A percentile compares a stretch with the other conserved stretches of the same genome.
Conservation (phyloP, 2,888 invertebrate genomes). For the Pandemis corylana region DNA sequence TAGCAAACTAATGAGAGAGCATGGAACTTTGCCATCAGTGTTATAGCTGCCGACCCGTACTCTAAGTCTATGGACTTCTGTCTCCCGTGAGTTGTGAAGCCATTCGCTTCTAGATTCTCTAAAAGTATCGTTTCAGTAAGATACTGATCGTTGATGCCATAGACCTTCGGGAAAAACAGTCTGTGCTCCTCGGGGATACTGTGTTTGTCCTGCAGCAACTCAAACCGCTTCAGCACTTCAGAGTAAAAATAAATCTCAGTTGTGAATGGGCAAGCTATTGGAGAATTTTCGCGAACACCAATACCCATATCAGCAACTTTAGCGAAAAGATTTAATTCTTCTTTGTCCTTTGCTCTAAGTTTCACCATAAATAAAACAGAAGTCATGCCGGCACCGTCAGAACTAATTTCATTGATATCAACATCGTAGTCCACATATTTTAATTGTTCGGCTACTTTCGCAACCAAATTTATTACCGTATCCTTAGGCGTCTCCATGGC, state of each 20-base stretch:
- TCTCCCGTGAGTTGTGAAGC: constrained; percentile 53
- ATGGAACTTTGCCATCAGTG: constrained; percentile 64
- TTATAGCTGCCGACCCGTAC: constrained; percentile 56
- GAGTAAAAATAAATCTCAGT: constrained; percentile 56
- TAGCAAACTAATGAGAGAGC: constrained; percentile 67
- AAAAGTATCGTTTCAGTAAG: constrained; percentile 61
- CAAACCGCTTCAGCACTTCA: constrained; percentile 45
- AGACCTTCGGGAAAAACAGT: constrained; percentile 56
- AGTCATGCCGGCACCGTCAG: constrained; percentile 62
- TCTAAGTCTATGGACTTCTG: constrained; percentile 58
- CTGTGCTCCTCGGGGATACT: constrained; percentile 49
- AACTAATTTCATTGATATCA: constrained; percentile 51
- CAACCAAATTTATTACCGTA: constrained; percentile 46
- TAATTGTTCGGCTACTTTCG: constrained; percentile 50
- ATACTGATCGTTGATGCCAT: constrained; percentile 48
- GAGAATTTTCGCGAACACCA: constrained; percentile 48
- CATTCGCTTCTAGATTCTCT: constrained; percentile 59
- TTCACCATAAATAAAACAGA: constrained; percentile 54
- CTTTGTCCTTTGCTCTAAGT: constrained; percentile 42
- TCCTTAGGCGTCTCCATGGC: constrained; percentile 19
- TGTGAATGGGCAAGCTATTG: constrained; percentile 48
- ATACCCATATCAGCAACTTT: constrained; percentile 58
- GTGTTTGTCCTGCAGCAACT: constrained; percentile 51
- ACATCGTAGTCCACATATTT: constrained; percentile 46
- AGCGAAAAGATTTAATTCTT: constrained; percentile 57